Base-by-base conservation (phyloP, 2,113 vertebrate species). In the Girardinichthys multiradiatus region DNA sequence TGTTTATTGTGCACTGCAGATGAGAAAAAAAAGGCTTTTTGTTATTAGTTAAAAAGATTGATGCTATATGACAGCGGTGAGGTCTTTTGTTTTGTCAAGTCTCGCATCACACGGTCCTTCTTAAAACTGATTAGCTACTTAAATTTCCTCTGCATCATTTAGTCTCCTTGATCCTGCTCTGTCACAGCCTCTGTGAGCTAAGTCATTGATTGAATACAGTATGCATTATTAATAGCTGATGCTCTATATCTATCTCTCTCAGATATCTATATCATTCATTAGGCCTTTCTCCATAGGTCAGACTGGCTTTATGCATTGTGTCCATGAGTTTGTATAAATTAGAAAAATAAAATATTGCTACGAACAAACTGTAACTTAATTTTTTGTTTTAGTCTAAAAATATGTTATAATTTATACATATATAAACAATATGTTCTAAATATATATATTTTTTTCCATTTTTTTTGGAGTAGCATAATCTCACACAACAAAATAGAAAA, bases 141-240 rank as follows among this genome's bases (percentile, higher is more conserved):
- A 11, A 57, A 0, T 57, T 42, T 72, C 33, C 35, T 37, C 39
- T 61, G 54, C 72, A 70, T 72, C 77, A 81, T 65, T 77, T 72
- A 61, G 68, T 72, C 65, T 78, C 29, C 54, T 37, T 64, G 57
- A 72, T 82, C 37, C 26, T 27, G 51, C 63, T 63, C 72, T 12
- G 54, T 62, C 63, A 42, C 74, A 62, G 68, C 30, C 60, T 64
- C 80, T 74, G 68, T 74, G 48, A 81, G 73, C 65, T 30, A 6
- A 76, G 72, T 77, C 82, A 88, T 85, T 81, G 60, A 90, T 86
- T 69, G 59, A 76, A 67, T 58, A 61, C 5, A 28, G 12, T 26
- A 66, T 83, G 77, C 77, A 87, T 87, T 85, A 86, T 86, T 79
- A 65, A 90, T 90, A 48, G 83, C 8, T 12, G 58, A 74, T 42